Evolutionary conservation across 1,140 invertebrate species (phyloP).

Genomic region (Nephotettix cincticeps): DNA sequence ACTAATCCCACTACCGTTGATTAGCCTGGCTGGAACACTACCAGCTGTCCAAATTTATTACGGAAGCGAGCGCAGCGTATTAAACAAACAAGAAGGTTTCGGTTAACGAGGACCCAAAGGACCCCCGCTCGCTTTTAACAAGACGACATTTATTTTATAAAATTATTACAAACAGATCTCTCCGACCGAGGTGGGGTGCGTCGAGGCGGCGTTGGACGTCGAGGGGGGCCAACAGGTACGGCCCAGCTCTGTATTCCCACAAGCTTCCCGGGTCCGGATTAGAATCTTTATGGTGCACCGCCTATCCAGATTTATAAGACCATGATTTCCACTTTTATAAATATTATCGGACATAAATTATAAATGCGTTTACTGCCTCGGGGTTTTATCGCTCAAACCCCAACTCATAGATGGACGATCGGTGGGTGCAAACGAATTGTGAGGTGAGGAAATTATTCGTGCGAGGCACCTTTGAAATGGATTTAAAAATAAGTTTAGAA

Average conservation of each 20-base stretch:
- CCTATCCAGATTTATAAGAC: conserved; percentile 7
- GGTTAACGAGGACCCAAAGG: neutral
- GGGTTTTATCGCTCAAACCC: neutral
- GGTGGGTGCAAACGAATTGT: neutral
- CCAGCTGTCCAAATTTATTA: neutral
- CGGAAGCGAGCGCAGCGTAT: neutral
- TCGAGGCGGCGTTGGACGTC: too few relatives aligned
- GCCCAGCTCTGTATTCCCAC: neutral
- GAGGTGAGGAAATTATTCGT: neutral
- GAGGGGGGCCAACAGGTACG: too few relatives aligned
- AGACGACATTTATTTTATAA: neutral
- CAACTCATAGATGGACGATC: neutral
- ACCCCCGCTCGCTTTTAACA: neutral
- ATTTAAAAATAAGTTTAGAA: too few relatives aligned
- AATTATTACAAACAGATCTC: conserved; percentile 2
- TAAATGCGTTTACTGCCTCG: neutral
- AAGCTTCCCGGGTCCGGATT: neutral
- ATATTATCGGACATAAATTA: conserved; percentile 11
- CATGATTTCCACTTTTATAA: conserved; percentile 13
- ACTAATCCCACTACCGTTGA: too few relatives aligned
- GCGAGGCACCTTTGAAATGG: too few relatives aligned
- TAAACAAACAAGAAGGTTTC: neutral
- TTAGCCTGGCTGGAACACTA: neutral
- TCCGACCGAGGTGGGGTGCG: too few relatives aligned
- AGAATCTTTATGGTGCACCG: conserved; percentile 7